These are phyloP conservation scores for Cryptophagus acutangulus DNA, from an alignment of 2,888 invertebrate species.

Conservation along the genomic window DNA sequence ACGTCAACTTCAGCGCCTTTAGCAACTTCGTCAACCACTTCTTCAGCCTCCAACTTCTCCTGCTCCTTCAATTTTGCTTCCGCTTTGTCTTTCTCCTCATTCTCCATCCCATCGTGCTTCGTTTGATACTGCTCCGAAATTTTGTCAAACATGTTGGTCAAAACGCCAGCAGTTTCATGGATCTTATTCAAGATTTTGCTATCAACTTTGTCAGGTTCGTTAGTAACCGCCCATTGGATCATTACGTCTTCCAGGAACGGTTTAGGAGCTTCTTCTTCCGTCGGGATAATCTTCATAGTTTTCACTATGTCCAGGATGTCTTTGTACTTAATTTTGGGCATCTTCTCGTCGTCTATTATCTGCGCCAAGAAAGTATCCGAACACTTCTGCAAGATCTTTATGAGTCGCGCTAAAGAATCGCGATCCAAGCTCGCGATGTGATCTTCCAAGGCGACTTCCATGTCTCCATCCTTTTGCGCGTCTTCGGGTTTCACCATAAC, in stretches of 20 bases:
- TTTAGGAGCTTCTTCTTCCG: constrained; percentile 10
- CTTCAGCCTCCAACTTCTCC: constrained; percentile 4
- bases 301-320: constrained; percentile 32
- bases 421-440: constrained; percentile 19
- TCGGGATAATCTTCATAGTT: constrained; percentile 8
- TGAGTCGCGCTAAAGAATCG: constrained; percentile 29
- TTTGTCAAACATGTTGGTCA: constrained; percentile 22
- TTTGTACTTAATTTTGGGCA: constrained; percentile 28
- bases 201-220: constrained; percentile 34
- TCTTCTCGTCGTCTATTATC: constrained; percentile 16
- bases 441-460: constrained; percentile 11
- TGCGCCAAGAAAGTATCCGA: constrained; percentile 31
- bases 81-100: constrained; percentile 4
- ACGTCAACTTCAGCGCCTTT: constrained; percentile 4
- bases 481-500: neutral
- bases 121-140: no score
- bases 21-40: neutral
- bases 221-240: constrained; percentile 34
- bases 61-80: constrained; percentile 4
- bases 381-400: constrained; percentile 30
- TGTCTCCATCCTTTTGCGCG: constrained; percentile 4
- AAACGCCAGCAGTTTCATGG: constrained; percentile 29
- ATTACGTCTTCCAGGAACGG: constrained; percentile 31
- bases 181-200: constrained; percentile 32
- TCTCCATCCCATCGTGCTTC: constrained; percentile 6